A percentile compares a stretch with the other conserved stretches of the same genome.
Evolutionary conservation across 1,140 invertebrate species (phyloP).

Genomic region (Drosophila suzukii): DNA sequence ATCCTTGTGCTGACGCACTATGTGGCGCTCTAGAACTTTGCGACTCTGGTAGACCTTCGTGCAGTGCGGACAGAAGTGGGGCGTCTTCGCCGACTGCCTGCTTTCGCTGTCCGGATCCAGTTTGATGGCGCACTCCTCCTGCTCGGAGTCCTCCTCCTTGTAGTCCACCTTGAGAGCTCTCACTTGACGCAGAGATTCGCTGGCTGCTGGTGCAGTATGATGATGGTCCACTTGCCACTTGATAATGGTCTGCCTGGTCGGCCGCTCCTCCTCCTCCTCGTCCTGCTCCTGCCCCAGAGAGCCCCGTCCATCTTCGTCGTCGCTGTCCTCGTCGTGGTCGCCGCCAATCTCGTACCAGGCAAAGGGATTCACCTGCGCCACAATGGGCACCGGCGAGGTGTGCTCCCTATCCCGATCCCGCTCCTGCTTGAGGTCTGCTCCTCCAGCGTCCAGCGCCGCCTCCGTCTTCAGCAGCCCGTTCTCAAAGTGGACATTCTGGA

Average conservation of each 20-base stretch:
- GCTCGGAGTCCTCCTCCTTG: constrained; percentile 55
- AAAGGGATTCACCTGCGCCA: constrained; percentile 50
- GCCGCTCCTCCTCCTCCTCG: constrained; percentile 13
- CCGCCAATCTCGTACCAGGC: constrained; percentile 57
- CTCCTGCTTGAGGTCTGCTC: constrained; percentile 43
- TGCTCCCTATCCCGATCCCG: constrained; percentile 21
- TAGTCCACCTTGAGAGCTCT: constrained; percentile 56
- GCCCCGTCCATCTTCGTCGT: constrained; percentile 24
- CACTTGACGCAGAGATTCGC: constrained; percentile 34
- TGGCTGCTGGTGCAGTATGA: not conserved
- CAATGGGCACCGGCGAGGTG: constrained; percentile 13
- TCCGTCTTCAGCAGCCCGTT: constrained; percentile 68
- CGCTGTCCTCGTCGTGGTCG: constrained; percentile 32
- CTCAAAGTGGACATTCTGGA: constrained; percentile 69
- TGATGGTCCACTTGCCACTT: constrained; percentile 48
- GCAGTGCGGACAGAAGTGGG: constrained; percentile 46
- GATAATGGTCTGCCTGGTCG: constrained; percentile 39
- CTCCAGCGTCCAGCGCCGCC: not conserved
- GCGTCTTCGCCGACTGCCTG: constrained; percentile 6
- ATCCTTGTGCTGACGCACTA: constrained; percentile 53
- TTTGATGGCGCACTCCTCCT: constrained; percentile 18
- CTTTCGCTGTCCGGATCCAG: constrained; percentile 13
- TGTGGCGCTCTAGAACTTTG: constrained; percentile 55
- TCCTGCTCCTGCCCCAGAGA: not conserved
- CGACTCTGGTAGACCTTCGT: constrained; percentile 56